These are phyloP conservation scores for Grammomys dolichurus DNA, from an alignment of 2,113 vertebrate genomes.

Conservation along the genomic window DNA sequence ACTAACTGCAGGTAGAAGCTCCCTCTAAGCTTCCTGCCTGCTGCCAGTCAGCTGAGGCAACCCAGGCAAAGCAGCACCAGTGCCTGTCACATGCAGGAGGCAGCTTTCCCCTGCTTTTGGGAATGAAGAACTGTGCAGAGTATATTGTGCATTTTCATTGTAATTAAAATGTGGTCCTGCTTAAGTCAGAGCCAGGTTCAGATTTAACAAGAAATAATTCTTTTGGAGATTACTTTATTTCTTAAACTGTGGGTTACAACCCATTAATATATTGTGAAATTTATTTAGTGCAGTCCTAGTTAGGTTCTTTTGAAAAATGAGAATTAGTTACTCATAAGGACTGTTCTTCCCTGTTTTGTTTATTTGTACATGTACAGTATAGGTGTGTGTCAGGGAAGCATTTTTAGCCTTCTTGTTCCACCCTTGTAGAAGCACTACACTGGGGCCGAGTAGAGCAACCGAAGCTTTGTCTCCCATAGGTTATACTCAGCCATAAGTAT, in stretches of 20 bases:
- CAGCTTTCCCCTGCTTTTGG: neutral
- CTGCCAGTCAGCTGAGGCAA: neutral
- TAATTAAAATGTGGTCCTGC: neutral
- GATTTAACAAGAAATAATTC: slow-evolving; percentile 20
- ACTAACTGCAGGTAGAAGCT: neutral
- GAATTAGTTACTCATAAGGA: neutral
- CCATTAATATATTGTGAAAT: neutral
- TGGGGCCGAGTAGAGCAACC: neutral
- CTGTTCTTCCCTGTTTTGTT: neutral
- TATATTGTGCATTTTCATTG: neutral
- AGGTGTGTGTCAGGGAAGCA: neutral
- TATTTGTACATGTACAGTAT: neutral
- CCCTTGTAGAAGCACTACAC: too few species aligned
- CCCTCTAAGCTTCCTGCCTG: neutral
- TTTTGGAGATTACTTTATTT: neutral
- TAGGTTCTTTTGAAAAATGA: slow-evolving; percentile 19
- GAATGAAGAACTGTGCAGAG: neutral
- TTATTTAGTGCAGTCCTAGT: neutral
- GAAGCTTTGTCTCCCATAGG: neutral
- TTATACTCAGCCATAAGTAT: neutral
- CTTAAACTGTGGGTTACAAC: neutral
- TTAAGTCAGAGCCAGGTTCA: neutral
- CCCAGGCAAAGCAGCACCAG: neutral
- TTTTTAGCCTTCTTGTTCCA: neutral
- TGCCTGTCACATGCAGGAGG: neutral